A percentile compares a stretch with the other conserved stretches of the same genome.
Conservation (phyloP, 2,888 invertebrate species). For the Entomobrya multifasciata region DNA sequence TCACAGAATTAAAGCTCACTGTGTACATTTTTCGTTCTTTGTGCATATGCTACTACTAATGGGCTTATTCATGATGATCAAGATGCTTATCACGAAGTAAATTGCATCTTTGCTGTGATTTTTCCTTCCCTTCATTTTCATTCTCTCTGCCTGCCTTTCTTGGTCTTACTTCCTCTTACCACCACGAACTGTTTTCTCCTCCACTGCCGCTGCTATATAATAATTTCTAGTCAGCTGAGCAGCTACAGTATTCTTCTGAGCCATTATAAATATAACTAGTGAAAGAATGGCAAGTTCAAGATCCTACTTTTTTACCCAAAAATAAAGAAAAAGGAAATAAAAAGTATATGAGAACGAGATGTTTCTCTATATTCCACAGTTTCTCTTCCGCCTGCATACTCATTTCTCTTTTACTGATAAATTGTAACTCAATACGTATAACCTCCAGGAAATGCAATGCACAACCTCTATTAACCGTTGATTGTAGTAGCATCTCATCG, state of each 20-base stretch:
- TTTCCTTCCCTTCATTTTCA: not conserved
- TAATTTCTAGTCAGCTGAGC: constrained; percentile 61
- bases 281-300: constrained; percentile 55
- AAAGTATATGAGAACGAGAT: not conserved
- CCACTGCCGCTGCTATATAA: constrained; percentile 27
- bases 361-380: not conserved
- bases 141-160: not conserved
- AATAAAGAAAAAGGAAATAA: not conserved
- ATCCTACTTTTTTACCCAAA: constrained; percentile 11
- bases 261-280: not conserved
- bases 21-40: not conserved
- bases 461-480: constrained; percentile 2
- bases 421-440: not conserved
- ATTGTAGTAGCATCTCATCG: not conserved
- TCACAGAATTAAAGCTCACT: not conserved
- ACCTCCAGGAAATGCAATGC: constrained; percentile 14
- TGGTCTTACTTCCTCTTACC: not conserved
- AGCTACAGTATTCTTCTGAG: not conserved
- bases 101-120: constrained; percentile 68
- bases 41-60: constrained; percentile 65
- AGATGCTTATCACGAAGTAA: constrained; percentile 73
- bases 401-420: not conserved
- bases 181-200: too few relatives aligned
- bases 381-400: not conserved
- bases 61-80: constrained; percentile 71